A percentile compares a stretch with the other conserved stretches of the same genome.
Evolutionary conservation across 2,797 vertebrate species (phyloP).

Genomic region (Hippocampus kuda): DNA sequence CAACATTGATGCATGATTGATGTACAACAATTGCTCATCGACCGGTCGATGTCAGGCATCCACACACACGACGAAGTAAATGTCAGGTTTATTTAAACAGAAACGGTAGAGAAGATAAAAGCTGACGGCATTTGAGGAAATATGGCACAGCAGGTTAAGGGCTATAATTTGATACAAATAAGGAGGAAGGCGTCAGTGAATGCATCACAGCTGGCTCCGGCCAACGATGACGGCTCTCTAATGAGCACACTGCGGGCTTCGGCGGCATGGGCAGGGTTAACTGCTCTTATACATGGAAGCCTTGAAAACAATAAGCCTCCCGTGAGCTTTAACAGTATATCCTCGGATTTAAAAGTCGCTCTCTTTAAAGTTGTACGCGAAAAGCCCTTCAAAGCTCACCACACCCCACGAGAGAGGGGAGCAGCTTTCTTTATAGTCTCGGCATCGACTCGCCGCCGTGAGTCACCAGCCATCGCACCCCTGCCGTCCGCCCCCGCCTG

Average conservation of each 20-base stretch:
- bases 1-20: too few species aligned
- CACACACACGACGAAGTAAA: neutral
- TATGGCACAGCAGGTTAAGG: conserved; percentile 13
- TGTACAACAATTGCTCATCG: too few species aligned
- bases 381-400: conserved; percentile 63
- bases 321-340: conserved; percentile 65
- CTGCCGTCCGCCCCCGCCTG: conserved; percentile 30
- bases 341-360: conserved; percentile 67
- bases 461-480: conserved; percentile 47
- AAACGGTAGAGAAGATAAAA: neutral
- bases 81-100: neutral
- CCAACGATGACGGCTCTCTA: conserved; percentile 45
- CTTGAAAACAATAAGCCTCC: conserved; percentile 63
- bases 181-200: conserved; percentile 15
- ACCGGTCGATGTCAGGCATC: too few species aligned
- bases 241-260: conserved; percentile 49
- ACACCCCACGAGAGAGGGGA: conserved; percentile 63
- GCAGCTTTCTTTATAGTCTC: conserved; percentile 58
- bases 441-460: conserved; percentile 52
- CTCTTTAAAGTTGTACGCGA: conserved; percentile 70
- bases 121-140: neutral
- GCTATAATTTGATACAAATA: conserved; percentile 38
- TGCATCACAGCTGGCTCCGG: conserved; percentile 51
- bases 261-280: conserved; percentile 64
- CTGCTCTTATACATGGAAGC: conserved; percentile 59